A percentile compares a stretch with the other conserved stretches of the same genome.
Evolutionary conservation across 2,888 invertebrate species (phyloP).

Genomic region (Margaritifera margaritifera): DNA sequence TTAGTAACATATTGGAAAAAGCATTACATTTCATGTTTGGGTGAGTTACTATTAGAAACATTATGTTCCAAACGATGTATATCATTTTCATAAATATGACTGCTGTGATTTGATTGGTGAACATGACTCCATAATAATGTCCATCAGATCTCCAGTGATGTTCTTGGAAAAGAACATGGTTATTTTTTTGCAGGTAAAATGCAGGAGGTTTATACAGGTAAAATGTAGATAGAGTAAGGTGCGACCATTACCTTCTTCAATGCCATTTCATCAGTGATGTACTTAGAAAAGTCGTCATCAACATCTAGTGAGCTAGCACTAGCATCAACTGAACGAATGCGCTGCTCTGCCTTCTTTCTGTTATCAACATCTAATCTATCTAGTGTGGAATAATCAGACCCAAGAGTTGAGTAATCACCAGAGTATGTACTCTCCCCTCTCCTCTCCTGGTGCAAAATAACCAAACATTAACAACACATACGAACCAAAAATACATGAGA

Average conservation of each 20-base stretch:
- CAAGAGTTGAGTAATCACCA: slow-evolving; percentile 52
- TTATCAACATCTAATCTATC: slow-evolving; percentile 40
- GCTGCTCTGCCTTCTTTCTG: slow-evolving; percentile 18
- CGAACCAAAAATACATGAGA: slow-evolving; percentile 5
- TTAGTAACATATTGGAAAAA: too few relatives aligned
- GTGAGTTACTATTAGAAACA: too few relatives aligned
- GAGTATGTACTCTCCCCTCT: slow-evolving; percentile 44
- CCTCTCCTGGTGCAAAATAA: slow-evolving; percentile 24
- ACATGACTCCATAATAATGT: too few relatives aligned
- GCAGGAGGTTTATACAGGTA: too few relatives aligned
- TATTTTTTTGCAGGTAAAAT: too few relatives aligned
- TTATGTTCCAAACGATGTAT: too few relatives aligned
- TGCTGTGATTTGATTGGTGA: too few relatives aligned
- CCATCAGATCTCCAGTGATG: too few relatives aligned
- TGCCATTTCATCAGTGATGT: slow-evolving; percentile 49
- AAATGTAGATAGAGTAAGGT: too few relatives aligned
- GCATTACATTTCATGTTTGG: too few relatives aligned
- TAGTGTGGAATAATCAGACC: slow-evolving; percentile 53
- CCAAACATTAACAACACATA: slow-evolving; percentile 8
- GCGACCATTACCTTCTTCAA: slow-evolving; percentile 58
- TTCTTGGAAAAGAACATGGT: too few relatives aligned
- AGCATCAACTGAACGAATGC: slow-evolving; percentile 52
- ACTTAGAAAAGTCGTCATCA: slow-evolving; percentile 51
- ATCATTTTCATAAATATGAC: too few relatives aligned
- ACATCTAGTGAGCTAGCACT: slow-evolving; percentile 59